Base-by-base conservation (phyloP, 1,140 invertebrate genomes). In the Sipha flava region DNA sequence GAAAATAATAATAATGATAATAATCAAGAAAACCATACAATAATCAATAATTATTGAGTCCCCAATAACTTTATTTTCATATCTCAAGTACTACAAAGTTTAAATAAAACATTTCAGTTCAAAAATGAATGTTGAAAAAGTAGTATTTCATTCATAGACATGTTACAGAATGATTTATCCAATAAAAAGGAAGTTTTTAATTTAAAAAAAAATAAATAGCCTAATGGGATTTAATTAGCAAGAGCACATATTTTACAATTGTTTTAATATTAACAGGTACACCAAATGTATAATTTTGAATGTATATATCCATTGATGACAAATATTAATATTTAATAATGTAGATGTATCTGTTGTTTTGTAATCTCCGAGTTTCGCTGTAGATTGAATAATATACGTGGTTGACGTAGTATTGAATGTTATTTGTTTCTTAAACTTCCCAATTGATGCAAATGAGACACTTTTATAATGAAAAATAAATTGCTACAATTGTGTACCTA, bases 201-300 rank as follows among this genome's bases (percentile, higher is more conserved):
- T 62, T 31, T 66, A 26, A 43, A 62, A 34, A 34, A 34, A 62
- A 43, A n/a, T n/a, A n/a, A n/a, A 2, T 70, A 47, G 40, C 66
- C 66, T 70, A 70, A 47, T 70, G 16, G 18, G 29, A 45, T 47
- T 70, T 70, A 16, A 47, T 16, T 31, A 70, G 23, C 34, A 70
- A 70, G n/a, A 70, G 40, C 43, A 47, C 23, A 47, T n/a, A n/a
- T 29, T 57, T 26, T 26, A 70, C 29, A 26, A 26, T 49, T 47
- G 49, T 45, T 6, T 21, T 75, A 52, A 37, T 29, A 47, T 4
- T 16, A 80, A 80, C 26, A 81, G 79, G 47, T 81, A 73, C 23
- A 54, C 34, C 80, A 80, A 75, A 54, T 70, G 37, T 43, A 23
- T 62, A 29, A 64, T 81, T 81, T n/a, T 70, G 23, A 87, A 37